phyloP scores from a whole-genome alignment of 1,140 invertebrate species.

The Metopolophium dirhodum region DNA sequence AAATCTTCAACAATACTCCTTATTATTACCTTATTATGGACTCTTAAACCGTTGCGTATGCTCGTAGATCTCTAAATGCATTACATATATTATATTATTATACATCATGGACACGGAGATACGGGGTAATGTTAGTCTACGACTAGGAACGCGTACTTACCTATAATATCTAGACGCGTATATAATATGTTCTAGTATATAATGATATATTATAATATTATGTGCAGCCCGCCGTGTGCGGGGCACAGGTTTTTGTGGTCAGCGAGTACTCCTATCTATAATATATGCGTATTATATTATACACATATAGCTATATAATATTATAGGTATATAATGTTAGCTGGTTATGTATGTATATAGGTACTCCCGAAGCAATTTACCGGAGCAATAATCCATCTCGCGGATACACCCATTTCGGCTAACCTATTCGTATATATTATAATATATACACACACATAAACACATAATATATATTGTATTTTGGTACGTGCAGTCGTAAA shows the following conservation, averaged over 20 bases:
- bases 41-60: background rate
- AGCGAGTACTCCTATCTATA: background rate
- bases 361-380: conserved; percentile 36
- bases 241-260: background rate
- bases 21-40: background rate
- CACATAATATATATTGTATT: background rate
- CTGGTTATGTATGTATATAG: background rate
- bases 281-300: background rate
- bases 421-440: background rate
- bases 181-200: background rate
- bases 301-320: background rate
- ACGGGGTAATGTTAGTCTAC: background rate
- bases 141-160: background rate
- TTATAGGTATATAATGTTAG: background rate
- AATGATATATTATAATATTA: background rate
- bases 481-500: background rate
- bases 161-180: background rate
- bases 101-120: background rate
- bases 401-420: conserved; percentile 24
- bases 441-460: background rate
- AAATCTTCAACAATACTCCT: background rate
- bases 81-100: too few species aligned
- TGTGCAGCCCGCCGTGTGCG: background rate
- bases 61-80: too few species aligned
- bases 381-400: conserved; percentile 22